A percentile compares a stretch with the other conserved stretches of the same genome.
These are phyloP conservation scores for Pocillopora verrucosa DNA, from an alignment of 64 coral and sea anemone genomes.

Conservation along the genomic window DNA sequence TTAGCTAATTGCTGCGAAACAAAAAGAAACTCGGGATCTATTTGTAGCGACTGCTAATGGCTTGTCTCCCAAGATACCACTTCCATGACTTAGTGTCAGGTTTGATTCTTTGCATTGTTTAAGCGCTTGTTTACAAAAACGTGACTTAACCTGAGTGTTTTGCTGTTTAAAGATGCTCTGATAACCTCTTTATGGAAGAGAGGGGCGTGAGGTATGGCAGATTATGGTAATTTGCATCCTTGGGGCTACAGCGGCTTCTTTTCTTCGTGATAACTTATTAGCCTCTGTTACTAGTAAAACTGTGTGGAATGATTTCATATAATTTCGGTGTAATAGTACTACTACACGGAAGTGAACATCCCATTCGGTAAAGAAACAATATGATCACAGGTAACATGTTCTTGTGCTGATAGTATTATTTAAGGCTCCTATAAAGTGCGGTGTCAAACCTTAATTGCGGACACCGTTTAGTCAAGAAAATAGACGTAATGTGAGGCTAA, in stretches of 20 bases:
- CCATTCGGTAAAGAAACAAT: background rate
- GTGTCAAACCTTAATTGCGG: too few species aligned
- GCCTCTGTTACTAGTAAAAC: background rate
- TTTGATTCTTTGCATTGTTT: background rate
- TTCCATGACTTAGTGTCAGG: background rate
- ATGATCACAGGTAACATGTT: background rate
- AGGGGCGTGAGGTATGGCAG: background rate
- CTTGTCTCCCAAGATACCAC: background rate
- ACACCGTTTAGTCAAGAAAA: too few species aligned
- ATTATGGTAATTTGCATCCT: background rate
- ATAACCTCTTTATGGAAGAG: background rate
- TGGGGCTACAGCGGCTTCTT: background rate
- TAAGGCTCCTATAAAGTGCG: too few species aligned
- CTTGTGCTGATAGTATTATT: background rate
- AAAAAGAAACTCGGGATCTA: background rate
- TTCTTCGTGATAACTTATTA: background rate
- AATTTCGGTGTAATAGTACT: background rate
- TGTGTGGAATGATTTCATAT: background rate
- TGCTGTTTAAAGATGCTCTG: background rate
- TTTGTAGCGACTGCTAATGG: background rate
- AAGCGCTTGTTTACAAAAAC: background rate
- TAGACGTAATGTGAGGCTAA: too few species aligned
- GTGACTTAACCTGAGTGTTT: background rate
- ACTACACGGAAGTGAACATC: background rate
- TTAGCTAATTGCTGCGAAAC: background rate